These are phyloP conservation scores for Brachionus koreanus DNA, from an alignment of 1,140 invertebrate species.

Conservation along the genomic window DNA sequence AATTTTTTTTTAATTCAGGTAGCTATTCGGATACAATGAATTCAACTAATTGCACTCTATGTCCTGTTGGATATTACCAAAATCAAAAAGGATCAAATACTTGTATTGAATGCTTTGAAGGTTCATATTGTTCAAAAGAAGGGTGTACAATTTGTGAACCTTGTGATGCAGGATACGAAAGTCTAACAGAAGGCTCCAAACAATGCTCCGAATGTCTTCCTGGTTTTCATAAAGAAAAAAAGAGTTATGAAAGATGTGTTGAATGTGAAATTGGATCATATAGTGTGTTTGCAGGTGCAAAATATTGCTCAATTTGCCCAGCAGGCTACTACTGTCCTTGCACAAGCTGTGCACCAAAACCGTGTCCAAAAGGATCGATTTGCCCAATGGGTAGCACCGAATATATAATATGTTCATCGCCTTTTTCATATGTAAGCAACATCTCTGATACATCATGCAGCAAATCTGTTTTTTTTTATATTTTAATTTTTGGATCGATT, in stretches of 20 bases:
- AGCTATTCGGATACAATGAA: neutral
- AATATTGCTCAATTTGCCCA: conserved; percentile 17
- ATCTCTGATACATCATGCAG: neutral
- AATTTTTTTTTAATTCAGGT: conserved; percentile 1
- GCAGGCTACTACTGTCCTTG: conserved; percentile 42
- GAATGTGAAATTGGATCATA: conserved; percentile 28
- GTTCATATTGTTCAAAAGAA: neutral
- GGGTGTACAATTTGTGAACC: conserved; percentile 13
- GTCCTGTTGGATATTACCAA: conserved; percentile 3
- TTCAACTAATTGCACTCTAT: conserved; percentile 24
- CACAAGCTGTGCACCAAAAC: neutral
- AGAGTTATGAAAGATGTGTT: neutral
- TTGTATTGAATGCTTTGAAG: neutral
- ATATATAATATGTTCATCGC: conserved; percentile 17
- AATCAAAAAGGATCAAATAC: neutral
- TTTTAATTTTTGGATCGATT: conserved; percentile 18
- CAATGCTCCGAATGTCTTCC: neutral
- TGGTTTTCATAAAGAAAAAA: conserved; percentile 31
- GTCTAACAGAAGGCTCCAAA: neutral
- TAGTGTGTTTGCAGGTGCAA: conserved; percentile 1
- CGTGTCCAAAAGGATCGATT: conserved; percentile 18
- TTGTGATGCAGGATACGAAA: conserved; percentile 18
- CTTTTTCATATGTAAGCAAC: conserved; percentile 22
- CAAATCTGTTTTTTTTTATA: conserved; percentile 6
- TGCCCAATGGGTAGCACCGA: conserved; percentile 40